Conservation (phyloP, 2,113 vertebrate genomes). For the Octodon degus region DNA sequence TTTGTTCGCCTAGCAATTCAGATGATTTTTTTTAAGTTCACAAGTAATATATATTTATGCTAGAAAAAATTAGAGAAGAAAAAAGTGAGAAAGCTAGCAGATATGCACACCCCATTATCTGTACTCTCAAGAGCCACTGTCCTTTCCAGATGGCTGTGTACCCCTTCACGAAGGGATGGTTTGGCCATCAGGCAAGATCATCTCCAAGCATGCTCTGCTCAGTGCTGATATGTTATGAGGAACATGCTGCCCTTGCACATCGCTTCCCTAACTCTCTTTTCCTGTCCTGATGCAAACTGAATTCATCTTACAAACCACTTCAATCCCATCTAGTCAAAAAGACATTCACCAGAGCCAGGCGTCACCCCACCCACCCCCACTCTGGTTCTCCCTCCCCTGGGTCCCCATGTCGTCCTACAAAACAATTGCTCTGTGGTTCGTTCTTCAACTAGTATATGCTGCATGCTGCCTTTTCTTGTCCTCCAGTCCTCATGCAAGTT, state of each 20-base stretch:
- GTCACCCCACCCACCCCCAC: not conserved
- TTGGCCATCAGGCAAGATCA: not conserved
- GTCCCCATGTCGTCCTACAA: not conserved
- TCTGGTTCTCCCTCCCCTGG: not conserved
- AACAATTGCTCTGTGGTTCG: rapidly evolving
- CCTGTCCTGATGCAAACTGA: not conserved
- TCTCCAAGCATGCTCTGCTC: not conserved
- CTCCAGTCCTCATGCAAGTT: not conserved
- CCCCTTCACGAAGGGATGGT: not conserved
- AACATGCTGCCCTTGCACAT: rapidly evolving
- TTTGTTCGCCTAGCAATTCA: not conserved
- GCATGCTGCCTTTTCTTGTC: not conserved
- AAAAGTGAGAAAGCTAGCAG: not conserved
- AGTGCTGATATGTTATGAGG: rapidly evolving
- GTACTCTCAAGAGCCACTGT: rapidly evolving
- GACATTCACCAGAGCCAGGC: not conserved
- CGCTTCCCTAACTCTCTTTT: not conserved
- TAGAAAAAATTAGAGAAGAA: not conserved
- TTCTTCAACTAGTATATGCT: not conserved
- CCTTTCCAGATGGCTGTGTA: not conserved
- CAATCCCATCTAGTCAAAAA: not conserved
- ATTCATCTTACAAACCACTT: not conserved
- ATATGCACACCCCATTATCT: not conserved
- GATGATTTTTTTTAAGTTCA: not conserved
- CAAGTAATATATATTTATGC: too few species aligned